Evolutionary conservation across 2,888 invertebrate species (phyloP), one percentile per base, ranked within the genome.

Genomic region (Aquatica leii): DNA sequence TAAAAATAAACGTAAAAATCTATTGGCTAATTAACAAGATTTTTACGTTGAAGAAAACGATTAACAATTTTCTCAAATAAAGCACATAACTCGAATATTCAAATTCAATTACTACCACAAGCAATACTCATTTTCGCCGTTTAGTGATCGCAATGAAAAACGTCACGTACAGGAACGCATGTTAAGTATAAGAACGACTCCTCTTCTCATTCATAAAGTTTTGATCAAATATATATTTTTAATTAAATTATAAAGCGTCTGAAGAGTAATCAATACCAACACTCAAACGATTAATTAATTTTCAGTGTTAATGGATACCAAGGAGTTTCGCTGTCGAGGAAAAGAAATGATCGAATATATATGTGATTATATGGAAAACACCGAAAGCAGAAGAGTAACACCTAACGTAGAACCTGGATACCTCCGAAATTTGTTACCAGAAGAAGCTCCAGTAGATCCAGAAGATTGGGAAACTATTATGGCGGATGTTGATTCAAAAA

Each of bases 271-370:
- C n/a, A n/a, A n/a, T n/a, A n/a, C n/a, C n/a, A n/a, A n/a, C n/a
- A n/a, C n/a, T n/a, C n/a, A n/a, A n/a, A n/a, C n/a, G 8, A 41
- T 11, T 15, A 46, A 46, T 46, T 50, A 15, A 43, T 5, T 43
- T 43, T 15, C 43, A 43, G 43, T 11, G 35, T 20, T 14, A n/a
- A 97, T 97, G 96, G 92, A 96, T 81, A 88, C 91, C 65, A 87
- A 91, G 62, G 94, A 95, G 80, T 96, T 97, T 81, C 88, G 95
- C 53, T 83, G 86, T 56, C 88, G 93, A 50, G 96, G 96, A 37
- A 92, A 91, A 77, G 93, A 95, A 84, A 96, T 97, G 95, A 91
- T 97, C 63, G 96, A 97, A 78, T 96, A 94, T 81, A 95, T 97
- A 71, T 95, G 95, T 80, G 88, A 92, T 69, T 97, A 97, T 78